Evolutionary conservation across 2,888 invertebrate genomes (phyloP), one percentile per base, ranked within the genome.

Genomic region (Ganaspis brasiliensis): DNA sequence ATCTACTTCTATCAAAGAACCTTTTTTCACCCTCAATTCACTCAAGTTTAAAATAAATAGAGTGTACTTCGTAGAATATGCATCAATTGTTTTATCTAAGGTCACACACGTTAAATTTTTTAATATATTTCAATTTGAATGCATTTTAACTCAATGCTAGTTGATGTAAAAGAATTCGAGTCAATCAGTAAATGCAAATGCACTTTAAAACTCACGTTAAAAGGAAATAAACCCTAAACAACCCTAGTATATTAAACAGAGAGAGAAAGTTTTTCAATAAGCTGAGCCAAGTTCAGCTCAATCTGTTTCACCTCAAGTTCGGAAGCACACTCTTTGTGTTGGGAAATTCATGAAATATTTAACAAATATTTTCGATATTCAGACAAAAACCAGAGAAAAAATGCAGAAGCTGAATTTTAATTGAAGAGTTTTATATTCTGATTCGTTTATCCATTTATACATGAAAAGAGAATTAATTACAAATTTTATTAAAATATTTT

Each of bases 191-290:
- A 67, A 40, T 67, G 37, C 16, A 10, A 45, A 16, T 40, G 31
- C 31, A 59, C n/a, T 59, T 59, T 16, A 59, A n/a, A n/a, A n/a
- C n/a, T n/a, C 26, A 26, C n/a, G 24, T 26, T 24, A 59, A 26
- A n/a, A n/a, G 26, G n/a, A 31, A 59, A n/a, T 26, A 24, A n/a
- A 26, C n/a, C n/a, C 26, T 14, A 59, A 59, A 59, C 57, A 59
- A 59, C 26, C 31, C 57, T 59, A 19, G 19, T 24, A 26, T 1
- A 10, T 59, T 31, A 14, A 26, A n/a, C 2, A 24, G 57, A 0
- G 26, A n/a, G 26, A 9, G n/a, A 59, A 59, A 59, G 57, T 59
- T 59, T 59, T 59, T 59, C 57, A 59, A 59, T 59, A 59, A 31
- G 26, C 9, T 59, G 26, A 31, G 26, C 9, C 31, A 0, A 59